A percentile compares a stretch with the other conserved stretches of the same genome.
These are phyloP conservation scores for Apis laboriosa DNA, from an alignment of 1,140 invertebrate species.

Conservation along the genomic window DNA sequence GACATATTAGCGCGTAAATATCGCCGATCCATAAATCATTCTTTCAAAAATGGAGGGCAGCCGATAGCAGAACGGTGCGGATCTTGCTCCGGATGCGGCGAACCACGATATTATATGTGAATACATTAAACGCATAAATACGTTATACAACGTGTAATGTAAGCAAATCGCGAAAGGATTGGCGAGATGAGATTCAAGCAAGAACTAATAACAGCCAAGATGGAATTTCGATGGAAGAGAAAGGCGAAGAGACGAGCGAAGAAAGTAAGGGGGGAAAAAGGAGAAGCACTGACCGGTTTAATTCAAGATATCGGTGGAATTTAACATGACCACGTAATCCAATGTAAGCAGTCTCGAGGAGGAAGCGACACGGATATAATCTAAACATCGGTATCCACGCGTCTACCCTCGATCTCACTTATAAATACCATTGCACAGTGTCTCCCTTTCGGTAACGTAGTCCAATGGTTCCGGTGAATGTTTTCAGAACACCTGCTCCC, in stretches of 20 bases:
- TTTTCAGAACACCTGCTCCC: not conserved
- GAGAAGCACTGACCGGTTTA: slow-evolving; percentile 21
- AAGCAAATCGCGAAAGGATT: not conserved
- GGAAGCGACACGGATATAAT: slow-evolving; percentile 26
- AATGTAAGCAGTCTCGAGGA: not conserved
- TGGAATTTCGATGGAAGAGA: not conserved
- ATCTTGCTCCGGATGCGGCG: not conserved
- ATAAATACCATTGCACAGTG: too few species aligned
- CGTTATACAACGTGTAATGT: not conserved
- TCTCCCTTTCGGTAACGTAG: not conserved
- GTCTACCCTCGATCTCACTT: not conserved
- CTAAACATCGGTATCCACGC: not conserved
- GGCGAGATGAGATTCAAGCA: slow-evolving; percentile 17
- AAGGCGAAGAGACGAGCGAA: not conserved
- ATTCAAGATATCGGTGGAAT: slow-evolving; percentile 10
- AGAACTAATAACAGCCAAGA: slow-evolving; percentile 11
- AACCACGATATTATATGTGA: not conserved
- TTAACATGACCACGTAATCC: slow-evolving; percentile 23
- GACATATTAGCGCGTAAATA: not conserved
- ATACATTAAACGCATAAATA: slow-evolving; percentile 17
- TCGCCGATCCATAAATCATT: slow-evolving; percentile 8
- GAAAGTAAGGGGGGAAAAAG: slow-evolving; percentile 9
- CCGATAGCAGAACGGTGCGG: not conserved
- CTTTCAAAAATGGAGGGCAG: not conserved
- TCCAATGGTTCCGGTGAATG: not conserved